phyloP scores from a whole-genome alignment of 2,888 invertebrate species.

The Trissolcus brochymenae region DNA sequence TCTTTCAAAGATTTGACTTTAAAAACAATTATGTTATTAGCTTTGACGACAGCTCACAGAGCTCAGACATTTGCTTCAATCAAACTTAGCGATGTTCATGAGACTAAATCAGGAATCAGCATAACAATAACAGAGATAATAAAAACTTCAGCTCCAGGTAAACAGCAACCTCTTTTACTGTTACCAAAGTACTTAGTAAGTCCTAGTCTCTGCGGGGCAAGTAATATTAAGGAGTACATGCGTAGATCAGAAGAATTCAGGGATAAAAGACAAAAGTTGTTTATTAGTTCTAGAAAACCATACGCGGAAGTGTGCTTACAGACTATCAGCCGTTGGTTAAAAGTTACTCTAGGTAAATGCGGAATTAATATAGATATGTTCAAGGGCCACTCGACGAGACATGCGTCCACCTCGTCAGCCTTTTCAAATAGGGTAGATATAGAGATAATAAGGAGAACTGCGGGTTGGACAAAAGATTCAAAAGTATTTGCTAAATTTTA shows the following conservation, averaged over 20 bases:
- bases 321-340: not conserved
- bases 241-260: conserved; percentile 21
- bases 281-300: conserved; percentile 13
- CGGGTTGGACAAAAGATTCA: conserved; percentile 4
- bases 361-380: too few relatives aligned
- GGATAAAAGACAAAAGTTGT: conserved; percentile 11
- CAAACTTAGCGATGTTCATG: conserved; percentile 35
- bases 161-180: conserved; percentile 15
- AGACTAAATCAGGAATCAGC: not conserved
- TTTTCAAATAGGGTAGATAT: too few relatives aligned
- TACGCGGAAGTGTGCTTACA: not conserved
- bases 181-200: conserved; percentile 20
- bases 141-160: conserved; percentile 43
- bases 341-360: too few relatives aligned
- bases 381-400: too few relatives aligned
- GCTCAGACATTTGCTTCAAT: conserved; percentile 13
- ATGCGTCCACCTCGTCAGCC: too few relatives aligned
- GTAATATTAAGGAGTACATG: conserved; percentile 16
- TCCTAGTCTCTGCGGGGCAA: conserved; percentile 33
- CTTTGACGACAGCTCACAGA: conserved; percentile 45
- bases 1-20: conserved; percentile 6
- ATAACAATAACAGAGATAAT: conserved; percentile 38
- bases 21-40: conserved; percentile 40
- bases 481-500: not conserved
- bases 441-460: too few relatives aligned